Evolutionary conservation across 2,113 vertebrate genomes (phyloP), one percentile per base, ranked within the genome.

Genomic region (Limnothrissa miodon): DNA sequence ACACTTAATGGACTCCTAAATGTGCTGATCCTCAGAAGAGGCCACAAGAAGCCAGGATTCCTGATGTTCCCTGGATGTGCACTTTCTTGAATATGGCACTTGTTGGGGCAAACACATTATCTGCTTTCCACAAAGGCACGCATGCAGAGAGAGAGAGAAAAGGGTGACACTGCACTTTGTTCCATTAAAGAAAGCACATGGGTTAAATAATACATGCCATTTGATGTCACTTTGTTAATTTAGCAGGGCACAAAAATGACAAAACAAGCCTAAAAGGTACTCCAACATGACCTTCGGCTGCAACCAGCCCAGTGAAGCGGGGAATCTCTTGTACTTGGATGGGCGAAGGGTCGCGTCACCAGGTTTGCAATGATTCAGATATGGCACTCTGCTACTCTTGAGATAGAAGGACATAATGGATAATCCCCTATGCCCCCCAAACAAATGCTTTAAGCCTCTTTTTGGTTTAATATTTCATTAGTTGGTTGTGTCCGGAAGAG

Each of bases 141-240:
- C 80, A 51, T 88, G 88, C 56, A 33, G 17, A 6, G 42, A 42
- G 83, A 83, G 78, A 9, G 45, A 78, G n/a, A 48, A 82, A 81
- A 86, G 74, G 81, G 82, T 81, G 88, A 78, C 83, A 87, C 87
- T 79, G 87, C 86, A 92, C 91, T 94, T 92, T 93, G 90, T 90
- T 92, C 93, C 93, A 94, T 93, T 89, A 92, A 87, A 88, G 88
- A 83, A 87, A 85, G 90, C 80, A 89, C 87, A 87, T 39, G 78
- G 36, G 39, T 13, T 25, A 8, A 94, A 94, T 94, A 94, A 94
- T 92, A 83, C 45, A 94, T 90, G 59, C 36, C 62, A 62, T 88
- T 88, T 83, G 81, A 88, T 78, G 83, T 88, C 91, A 90, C 88
- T 86, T 88, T 70, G 42, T 85, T 89, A 86, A 85, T 90, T 86